phyloP scores from a whole-genome alignment of 92 coral and sea anemone species.

The Porites cylindrica region DNA sequence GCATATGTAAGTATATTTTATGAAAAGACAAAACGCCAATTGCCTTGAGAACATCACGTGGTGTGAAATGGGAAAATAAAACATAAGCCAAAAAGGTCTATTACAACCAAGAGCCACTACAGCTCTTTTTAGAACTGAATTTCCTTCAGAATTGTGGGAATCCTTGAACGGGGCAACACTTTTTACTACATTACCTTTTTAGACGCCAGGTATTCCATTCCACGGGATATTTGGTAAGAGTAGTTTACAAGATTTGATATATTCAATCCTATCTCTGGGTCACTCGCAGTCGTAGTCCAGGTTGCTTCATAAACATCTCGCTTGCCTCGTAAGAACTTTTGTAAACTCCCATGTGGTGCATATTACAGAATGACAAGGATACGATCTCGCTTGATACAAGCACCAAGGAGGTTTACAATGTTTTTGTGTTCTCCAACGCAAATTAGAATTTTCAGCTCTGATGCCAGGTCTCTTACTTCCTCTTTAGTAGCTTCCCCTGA shows the following conservation, averaged over 20 bases:
- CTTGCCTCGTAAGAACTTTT: conserved; percentile 73
- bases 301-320: conserved; percentile 81
- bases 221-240: conserved; percentile 78
- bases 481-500: conserved; percentile 62
- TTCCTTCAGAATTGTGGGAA: no score
- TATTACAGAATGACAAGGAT: conserved; percentile 86
- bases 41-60: no score
- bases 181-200: conserved; percentile 62
- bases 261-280: conserved; percentile 69
- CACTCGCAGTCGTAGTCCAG: conserved; percentile 75
- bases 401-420: conserved; percentile 87
- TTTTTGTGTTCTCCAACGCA: conserved; percentile 88
- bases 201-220: conserved; percentile 88
- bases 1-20: no score
- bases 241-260: conserved; percentile 69
- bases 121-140: no score
- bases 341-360: conserved; percentile 81
- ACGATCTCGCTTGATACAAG: conserved; percentile 75
- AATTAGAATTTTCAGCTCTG: conserved; percentile 87
- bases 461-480: conserved; percentile 83
- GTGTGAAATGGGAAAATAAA: no score
- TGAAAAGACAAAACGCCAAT: no score
- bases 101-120: no score
- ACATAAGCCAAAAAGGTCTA: no score
- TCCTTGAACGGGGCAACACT: no score